Conservation (phyloP, 2,797 vertebrate genomes). For the Agapornis canus region DNA sequence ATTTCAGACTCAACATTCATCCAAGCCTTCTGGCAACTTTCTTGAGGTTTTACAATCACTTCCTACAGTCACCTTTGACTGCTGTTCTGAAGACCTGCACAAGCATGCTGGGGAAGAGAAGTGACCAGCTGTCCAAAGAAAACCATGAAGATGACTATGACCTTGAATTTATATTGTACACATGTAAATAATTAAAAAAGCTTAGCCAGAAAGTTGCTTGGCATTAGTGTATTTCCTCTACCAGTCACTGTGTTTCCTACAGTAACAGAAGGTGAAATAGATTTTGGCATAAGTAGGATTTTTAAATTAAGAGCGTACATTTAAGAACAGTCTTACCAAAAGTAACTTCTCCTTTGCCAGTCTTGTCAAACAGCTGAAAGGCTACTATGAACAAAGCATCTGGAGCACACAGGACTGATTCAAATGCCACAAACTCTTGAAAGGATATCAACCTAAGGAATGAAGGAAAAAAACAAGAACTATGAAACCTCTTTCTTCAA, state of each 20-base stretch:
- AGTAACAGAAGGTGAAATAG: background rate
- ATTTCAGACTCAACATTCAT: background rate
- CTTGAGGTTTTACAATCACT: background rate
- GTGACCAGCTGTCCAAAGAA: background rate
- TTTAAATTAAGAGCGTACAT: background rate
- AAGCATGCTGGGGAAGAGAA: background rate
- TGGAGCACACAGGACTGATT: slow-evolving; percentile 87
- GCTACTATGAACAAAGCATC: slow-evolving; percentile 88
- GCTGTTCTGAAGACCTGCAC: background rate
- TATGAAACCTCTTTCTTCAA: slow-evolving; percentile 4
- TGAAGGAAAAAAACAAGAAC: slow-evolving; percentile 35
- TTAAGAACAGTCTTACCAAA: slow-evolving; percentile 81
- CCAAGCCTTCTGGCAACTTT: background rate
- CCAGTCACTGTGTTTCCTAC: background rate
- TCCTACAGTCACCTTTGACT: background rate
- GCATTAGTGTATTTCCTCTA: background rate
- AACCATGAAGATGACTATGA: background rate
- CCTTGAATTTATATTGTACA: background rate
- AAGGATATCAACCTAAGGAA: slow-evolving; percentile 87
- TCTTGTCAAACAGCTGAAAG: slow-evolving; percentile 90
- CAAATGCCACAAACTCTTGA: slow-evolving; percentile 88
- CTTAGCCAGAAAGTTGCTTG: background rate
- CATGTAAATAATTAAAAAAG: background rate
- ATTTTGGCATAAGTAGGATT: background rate
- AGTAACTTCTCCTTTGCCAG: slow-evolving; percentile 84